phyloP scores from a whole-genome alignment of 64 coral and sea anemone species.

The Astreopora myriophthalma region DNA sequence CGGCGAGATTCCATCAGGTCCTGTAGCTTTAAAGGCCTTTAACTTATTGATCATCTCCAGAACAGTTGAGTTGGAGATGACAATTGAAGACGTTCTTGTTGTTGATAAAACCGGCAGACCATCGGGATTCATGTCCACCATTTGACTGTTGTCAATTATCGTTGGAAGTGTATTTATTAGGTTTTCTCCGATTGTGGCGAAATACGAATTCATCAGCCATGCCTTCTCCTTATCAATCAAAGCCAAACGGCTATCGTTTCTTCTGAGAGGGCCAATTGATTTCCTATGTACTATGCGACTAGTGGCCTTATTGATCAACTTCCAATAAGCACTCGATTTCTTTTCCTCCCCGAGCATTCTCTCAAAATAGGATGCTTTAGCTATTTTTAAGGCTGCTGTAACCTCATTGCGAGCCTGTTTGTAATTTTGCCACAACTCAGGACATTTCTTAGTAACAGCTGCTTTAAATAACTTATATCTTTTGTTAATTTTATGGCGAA shows the following conservation, averaged over 20 bases:
- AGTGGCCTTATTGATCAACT: background rate
- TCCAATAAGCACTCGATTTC: background rate
- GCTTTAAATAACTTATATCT: conserved; percentile 50
- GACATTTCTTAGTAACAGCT: background rate
- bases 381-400: conserved; percentile 2
- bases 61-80: background rate
- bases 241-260: background rate
- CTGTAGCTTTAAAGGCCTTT: background rate
- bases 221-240: background rate
- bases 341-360: background rate
- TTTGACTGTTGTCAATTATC: background rate
- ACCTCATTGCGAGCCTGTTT: conserved; percentile 40
- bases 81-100: background rate
- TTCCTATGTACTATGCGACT: background rate
- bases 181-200: background rate
- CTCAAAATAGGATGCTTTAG: conserved; percentile 21
- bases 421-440: conserved; percentile 18
- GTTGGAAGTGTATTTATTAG: background rate
- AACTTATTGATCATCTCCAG: background rate
- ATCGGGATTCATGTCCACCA: background rate
- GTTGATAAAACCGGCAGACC: background rate
- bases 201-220: background rate
- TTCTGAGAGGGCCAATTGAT: background rate
- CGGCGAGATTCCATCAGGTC: background rate
- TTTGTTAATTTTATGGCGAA: conserved; percentile 21